Evolutionary conservation across 2,113 vertebrate genomes (phyloP), one percentile per base, ranked within the genome.

Genomic region (Hyperopisus bebe): DNA sequence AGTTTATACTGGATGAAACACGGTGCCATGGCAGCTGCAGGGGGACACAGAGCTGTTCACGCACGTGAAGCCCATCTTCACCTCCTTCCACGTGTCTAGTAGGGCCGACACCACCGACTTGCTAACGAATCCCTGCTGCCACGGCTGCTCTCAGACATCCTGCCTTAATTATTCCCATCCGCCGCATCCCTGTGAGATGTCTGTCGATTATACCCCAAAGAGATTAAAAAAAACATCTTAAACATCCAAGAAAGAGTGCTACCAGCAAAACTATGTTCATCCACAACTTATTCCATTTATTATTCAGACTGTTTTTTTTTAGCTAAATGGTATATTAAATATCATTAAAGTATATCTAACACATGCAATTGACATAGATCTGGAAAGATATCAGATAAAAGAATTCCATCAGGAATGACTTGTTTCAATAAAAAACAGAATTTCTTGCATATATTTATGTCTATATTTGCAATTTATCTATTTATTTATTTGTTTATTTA

Each of bases 91-190:
- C 92, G 74, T 88, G 91, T 90, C 92, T 88, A 91, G 90, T 91
- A 13, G 42, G 74, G 50, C 89, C 39, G 24, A 3, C n/a, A 46
- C 51, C 51, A 46, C 53, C 91, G 93, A 92, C 92, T 94, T 90
- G 92, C 94, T 95, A 95, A 96, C 92, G 84, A 94, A 95, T 93
- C 94, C 90, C 94, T 94, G 24, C 94, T 94, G 93, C 91, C 93
- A 91, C 94, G 93, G 92, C 93, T 95, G 92, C 95, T 95, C 95
- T 94, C 95, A 94, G 95, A 95, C 94, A 74, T 91, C 94, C 90
- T 91, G 90, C 91, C 92, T 91, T 96, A 95, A 96, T 96, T 95
- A 96, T 95, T 96, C 95, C 94, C 95, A 92, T 91, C 93, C 93
- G 95, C 93, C 93, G 93, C 93, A 93, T 92, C 92, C 94, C 91